Evolutionary conservation across 2,113 vertebrate genomes (phyloP), one percentile per base, ranked within the genome.

Genomic region (Maccullochella peelii): DNA sequence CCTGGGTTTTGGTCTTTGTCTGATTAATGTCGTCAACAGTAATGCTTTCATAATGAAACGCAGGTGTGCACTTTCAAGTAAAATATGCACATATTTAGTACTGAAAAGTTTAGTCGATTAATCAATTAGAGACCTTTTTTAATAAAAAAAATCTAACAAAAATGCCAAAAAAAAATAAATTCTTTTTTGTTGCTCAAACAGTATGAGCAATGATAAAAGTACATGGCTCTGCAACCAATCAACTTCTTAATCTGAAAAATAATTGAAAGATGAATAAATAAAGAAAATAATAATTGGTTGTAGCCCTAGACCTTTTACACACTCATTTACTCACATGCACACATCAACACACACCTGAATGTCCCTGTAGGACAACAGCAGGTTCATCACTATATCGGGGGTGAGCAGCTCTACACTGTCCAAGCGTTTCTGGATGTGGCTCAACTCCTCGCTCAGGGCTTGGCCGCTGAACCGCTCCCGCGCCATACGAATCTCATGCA

Each of bases 401-500:
- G 95, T 97, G 78, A 99, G 96, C 77, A 97, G 95, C 89, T 98
- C 97, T n/a, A 98, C 94, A 0, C 96, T 97, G 91, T 99, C 97
- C 89, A 99, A 94, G 7, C 97, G 95, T 77, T 95, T 94, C 93
- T 97, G 97, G 90, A 99, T 97, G 49, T 88, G 92, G 30, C 90
- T 91, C 82, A 98, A 90, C 86, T 98, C 97, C 44, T 91, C 92
- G 54, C 96, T 96, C 81, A 98, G 94, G 70, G 92, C 95, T 57
- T 85, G 79, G n/a, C 97, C 97, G 0, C 93, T 95, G 93, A 96
- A 96, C 10, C 92, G 88, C 89, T 98, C 97, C 72, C 97, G 94
- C 0, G 95, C 97, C 91, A 89, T 90, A 3, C 97, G 96, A 79
- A 98, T 98, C 80, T 97, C 96, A 18, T 95, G 95, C 8, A 95